Percentiles rank a stretch among this genome's conserved stretches.
Conservation (phyloP, 1,140 invertebrate species). For the Drosophila biarmipes region DNA sequence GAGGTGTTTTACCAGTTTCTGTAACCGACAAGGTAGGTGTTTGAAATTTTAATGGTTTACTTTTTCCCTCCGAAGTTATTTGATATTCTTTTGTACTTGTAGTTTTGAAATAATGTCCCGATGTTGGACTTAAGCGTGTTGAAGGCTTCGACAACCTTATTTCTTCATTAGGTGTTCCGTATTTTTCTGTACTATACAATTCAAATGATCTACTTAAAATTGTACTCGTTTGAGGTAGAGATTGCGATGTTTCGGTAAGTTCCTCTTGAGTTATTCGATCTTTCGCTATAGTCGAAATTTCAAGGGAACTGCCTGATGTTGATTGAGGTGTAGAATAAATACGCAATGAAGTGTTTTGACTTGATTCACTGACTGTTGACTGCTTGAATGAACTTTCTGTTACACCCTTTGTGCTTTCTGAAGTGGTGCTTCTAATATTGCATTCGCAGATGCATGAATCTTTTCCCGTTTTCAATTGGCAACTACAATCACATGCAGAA, state of each 20-base stretch:
- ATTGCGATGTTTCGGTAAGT: not conserved
- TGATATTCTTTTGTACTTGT: not conserved
- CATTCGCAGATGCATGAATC: too few relatives aligned
- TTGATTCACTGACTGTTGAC: not conserved
- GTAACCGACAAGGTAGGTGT: too few relatives aligned
- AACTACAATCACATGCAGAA: too few relatives aligned
- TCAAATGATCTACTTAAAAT: not conserved
- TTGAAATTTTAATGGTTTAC: too few relatives aligned
- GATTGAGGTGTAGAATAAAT: not conserved
- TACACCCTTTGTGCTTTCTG: too few relatives aligned
- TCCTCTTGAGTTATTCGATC: not conserved
- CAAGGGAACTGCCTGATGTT: not conserved
- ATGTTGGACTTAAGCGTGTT: not conserved
- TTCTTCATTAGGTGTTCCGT: not conserved
- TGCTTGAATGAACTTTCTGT: not conserved
- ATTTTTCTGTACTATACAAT: not conserved
- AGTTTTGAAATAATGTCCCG: not conserved
- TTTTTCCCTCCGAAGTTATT: too few relatives aligned
- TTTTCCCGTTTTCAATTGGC: too few relatives aligned
- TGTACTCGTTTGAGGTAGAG: not conserved
- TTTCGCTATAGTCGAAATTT: not conserved
- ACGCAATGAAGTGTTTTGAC: too few relatives aligned
- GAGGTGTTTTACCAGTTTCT: too few relatives aligned
- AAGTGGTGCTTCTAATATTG: too few relatives aligned
- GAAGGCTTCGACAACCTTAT: not conserved